phyloP scores from a whole-genome alignment of 2,888 invertebrate species.

The Acanthosoma haemorrhoidale region DNA sequence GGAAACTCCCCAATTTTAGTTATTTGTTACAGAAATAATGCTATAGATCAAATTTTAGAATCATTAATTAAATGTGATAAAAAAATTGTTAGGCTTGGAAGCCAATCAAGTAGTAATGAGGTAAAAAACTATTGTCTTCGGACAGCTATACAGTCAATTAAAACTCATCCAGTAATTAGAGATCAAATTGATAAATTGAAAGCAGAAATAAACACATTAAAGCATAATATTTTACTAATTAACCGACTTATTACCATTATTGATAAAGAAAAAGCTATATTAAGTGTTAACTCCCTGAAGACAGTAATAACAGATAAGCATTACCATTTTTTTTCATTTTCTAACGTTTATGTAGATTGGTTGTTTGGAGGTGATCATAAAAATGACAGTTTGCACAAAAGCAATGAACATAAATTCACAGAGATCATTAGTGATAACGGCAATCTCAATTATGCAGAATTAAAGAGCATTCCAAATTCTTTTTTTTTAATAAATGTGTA shows the following conservation, averaged over 20 bases:
- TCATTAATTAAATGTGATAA: constrained; percentile 55
- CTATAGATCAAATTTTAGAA: constrained; percentile 77
- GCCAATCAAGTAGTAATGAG: constrained; percentile 53
- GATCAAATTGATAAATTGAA: constrained; percentile 64
- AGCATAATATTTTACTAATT: not conserved
- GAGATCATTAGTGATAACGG: not conserved
- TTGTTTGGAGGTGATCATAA: not conserved
- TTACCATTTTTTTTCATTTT: not conserved
- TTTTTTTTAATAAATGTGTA: not conserved
- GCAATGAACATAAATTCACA: not conserved
- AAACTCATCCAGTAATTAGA: constrained; percentile 81
- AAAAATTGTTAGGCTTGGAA: constrained; percentile 63
- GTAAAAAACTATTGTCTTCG: not conserved
- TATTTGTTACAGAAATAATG: constrained; percentile 79
- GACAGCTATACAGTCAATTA: constrained; percentile 67
- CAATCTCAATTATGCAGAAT: not conserved
- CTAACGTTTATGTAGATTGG: constrained; percentile 19
- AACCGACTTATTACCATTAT: not conserved
- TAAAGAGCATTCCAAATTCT: not conserved
- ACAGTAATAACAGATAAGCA: not conserved
- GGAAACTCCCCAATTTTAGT: constrained; percentile 62
- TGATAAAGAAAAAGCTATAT: not conserved
- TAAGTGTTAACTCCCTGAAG: not conserved
- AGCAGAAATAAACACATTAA: constrained; percentile 22
- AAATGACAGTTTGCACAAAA: not conserved